Percentiles rank a stretch among this genome's conserved stretches.
phyloP scores from a whole-genome alignment of 2,888 invertebrate genomes.

The Phorcus lineatus region DNA sequence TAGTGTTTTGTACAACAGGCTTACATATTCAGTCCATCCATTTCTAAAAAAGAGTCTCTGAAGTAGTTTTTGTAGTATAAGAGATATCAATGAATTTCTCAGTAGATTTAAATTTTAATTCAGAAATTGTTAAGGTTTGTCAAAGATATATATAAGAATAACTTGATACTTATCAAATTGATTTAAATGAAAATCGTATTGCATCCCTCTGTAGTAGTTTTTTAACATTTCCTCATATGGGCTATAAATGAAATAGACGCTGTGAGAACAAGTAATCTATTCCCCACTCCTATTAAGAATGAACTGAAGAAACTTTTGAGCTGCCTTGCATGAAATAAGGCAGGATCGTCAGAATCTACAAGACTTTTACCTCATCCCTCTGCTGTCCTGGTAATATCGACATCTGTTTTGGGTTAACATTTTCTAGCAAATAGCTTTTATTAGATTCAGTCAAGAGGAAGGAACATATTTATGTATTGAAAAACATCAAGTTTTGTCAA shows the following conservation, averaged over 20 bases:
- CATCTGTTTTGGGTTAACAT: constrained; percentile 33
- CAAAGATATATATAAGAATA: no score
- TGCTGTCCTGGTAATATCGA: background rate
- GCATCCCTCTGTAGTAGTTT: no score
- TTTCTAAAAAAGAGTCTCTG: no score
- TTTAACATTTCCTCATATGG: no score
- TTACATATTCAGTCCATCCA: no score
- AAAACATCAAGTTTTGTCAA: constrained; percentile 42
- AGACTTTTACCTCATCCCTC: background rate
- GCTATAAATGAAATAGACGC: background rate
- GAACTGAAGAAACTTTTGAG: background rate
- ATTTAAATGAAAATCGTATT: no score
- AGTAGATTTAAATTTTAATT: no score
- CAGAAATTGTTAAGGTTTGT: no score
- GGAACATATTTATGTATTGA: constrained; percentile 44
- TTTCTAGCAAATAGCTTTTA: constrained; percentile 35
- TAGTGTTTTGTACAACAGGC: no score
- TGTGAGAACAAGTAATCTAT: background rate
- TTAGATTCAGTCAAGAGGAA: constrained; percentile 34
- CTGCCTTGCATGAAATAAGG: background rate
- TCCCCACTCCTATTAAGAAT: background rate
- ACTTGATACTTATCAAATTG: no score
- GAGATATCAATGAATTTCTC: no score
- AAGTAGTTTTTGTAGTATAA: no score
- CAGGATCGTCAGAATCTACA: background rate